phyloP scores from a whole-genome alignment of 2,113 vertebrate genomes.

The Hyaena hyaena region DNA sequence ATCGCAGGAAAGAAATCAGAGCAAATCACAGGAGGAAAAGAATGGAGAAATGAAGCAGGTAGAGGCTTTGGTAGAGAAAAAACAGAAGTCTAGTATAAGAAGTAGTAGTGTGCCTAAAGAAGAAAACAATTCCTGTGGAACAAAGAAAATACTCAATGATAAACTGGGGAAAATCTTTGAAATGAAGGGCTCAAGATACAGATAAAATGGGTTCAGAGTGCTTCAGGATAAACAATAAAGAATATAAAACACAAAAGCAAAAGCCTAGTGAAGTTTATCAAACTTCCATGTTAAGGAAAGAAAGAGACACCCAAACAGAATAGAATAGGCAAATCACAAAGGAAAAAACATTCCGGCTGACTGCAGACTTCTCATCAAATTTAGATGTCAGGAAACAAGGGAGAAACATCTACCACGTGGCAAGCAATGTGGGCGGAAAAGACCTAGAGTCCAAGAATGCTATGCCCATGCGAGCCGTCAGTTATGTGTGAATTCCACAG shows the following conservation, averaged over 20 bases:
- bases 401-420: not conserved
- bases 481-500: not conserved
- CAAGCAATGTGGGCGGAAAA: not conserved
- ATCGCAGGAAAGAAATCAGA: not conserved
- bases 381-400: not conserved
- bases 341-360: not conserved
- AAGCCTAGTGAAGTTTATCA: not conserved
- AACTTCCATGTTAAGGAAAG: not conserved
- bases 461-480: not conserved
- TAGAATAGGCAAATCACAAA: not conserved
- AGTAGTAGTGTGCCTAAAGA: not conserved
- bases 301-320: not conserved
- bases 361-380: not conserved
- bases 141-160: conserved; percentile 1
- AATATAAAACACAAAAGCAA: not conserved
- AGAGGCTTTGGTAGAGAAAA: not conserved
- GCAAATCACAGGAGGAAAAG: conserved; percentile 13
- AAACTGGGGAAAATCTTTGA: not conserved
- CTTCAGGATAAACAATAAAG: conserved; percentile 19
- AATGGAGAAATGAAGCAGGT: not conserved
- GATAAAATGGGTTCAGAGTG: not conserved
- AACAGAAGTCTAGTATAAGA: conserved; percentile 40
- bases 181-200: conserved; percentile 9
- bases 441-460: not conserved
- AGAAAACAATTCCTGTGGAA: not conserved